phyloP scores from a whole-genome alignment of 2,113 vertebrate genomes.

The Kobus ellipsiprymnus region DNA sequence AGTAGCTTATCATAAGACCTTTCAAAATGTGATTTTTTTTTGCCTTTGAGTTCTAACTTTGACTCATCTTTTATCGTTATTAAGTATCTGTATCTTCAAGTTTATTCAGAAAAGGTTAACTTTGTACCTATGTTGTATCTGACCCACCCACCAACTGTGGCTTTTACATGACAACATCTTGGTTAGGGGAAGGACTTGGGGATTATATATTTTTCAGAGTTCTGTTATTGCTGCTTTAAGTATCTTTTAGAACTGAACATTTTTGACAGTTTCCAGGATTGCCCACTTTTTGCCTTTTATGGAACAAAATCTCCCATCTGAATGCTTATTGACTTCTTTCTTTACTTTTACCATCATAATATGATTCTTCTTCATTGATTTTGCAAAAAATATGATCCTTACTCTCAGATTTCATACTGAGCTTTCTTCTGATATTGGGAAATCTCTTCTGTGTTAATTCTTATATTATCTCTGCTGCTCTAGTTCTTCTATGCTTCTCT shows the following conservation, averaged over 20 bases:
- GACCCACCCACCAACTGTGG: neutral
- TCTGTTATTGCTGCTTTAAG: neutral
- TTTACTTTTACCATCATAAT: neutral
- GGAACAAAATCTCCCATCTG: neutral
- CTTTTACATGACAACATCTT: neutral
- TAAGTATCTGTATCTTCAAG: neutral
- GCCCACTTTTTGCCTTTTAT: neutral
- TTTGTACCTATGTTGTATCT: neutral
- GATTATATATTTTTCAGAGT: neutral
- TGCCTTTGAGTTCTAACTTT: neutral
- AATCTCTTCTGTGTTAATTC: neutral
- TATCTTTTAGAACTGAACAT: neutral
- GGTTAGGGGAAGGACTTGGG: neutral
- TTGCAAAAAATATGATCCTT: neutral
- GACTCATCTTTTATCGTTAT: neutral
- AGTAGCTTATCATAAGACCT: neutral
- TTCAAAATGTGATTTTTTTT: neutral
- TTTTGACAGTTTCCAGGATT: neutral
- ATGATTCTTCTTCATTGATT: neutral
- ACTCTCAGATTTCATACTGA: neutral
- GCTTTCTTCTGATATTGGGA: neutral
- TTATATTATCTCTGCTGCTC: neutral
- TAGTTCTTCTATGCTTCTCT: neutral
- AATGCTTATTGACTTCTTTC: neutral
- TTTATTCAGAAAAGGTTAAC: neutral